Base-by-base conservation (phyloP, 2,797 vertebrate species). In the Protosalanx chinensis region DNA sequence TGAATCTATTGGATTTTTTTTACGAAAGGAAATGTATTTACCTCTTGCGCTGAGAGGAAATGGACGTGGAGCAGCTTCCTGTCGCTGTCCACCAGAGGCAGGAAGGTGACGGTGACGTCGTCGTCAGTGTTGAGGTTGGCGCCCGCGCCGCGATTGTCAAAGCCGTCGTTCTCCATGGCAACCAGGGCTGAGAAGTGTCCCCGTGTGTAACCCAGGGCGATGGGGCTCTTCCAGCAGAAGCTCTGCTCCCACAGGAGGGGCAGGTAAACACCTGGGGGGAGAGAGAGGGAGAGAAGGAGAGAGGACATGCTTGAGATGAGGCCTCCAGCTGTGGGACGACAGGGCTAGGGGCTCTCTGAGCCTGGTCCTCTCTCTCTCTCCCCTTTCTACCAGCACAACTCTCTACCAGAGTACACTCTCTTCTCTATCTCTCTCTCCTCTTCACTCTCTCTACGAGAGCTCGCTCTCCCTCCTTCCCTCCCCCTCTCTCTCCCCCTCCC, bases 171-270 rank as follows among this genome's bases (percentile, higher is more conserved):
- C 84, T 96, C 95, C 94, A 96, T 95, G 87, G 95, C 94, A 79
- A 96, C 95, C 91, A 96, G 88, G 67, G 95, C 95, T 7, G 95
- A 96, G 88, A 96, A 96, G 82, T 96, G 95, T 83, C 95, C 95
- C 82, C 95, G 90, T 0, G 95, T 96, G 83, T 96, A 96, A 78
- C 95, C 95, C 89, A 96, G 92, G 79, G 95, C 95, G 35, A 96
- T 96, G 4, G 95, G 95, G 84, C 94, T 95, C 77, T 96, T 96
- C 95, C 95, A 96, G 83, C 95, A 96, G 78, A 96, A 96, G 83
- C 95, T 96, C 91, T 94, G 94, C 90, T 96, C 95, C 95, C 95
- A 96, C 82, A 96, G 78, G 83, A 96, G 92, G 84, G 95, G 94
- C 83, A 96, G 82, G 78, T 96, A 96, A 18, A 96, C 95, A 81